Conservation (phyloP, 2,797 vertebrate genomes). For the Gymnocypris eckloni region DNA sequence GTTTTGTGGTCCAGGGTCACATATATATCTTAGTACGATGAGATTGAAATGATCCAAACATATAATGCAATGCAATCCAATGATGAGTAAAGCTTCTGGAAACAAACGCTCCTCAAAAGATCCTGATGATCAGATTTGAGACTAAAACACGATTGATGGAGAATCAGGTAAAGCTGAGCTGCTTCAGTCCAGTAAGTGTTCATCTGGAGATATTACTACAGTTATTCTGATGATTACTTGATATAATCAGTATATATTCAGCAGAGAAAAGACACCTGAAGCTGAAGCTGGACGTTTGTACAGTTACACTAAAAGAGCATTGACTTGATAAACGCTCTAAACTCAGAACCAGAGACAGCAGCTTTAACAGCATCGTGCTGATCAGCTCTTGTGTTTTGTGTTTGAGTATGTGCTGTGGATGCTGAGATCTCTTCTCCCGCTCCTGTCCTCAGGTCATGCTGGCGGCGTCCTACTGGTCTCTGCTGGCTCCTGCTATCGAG, state of each 20-base stretch:
- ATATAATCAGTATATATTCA: background rate
- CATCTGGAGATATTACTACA: background rate
- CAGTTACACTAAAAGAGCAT: background rate
- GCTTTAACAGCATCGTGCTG: background rate
- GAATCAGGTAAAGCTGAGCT: no score
- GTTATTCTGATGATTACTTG: no score
- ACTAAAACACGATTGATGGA: no score
- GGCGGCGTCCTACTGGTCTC: conserved; percentile 96
- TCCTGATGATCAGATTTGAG: no score
- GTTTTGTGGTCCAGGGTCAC: no score
- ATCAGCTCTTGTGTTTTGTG: background rate
- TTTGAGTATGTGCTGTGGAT: background rate
- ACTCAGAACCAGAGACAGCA: background rate
- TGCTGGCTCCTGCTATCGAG: conserved; percentile 92
- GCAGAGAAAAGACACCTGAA: background rate
- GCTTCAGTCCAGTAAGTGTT: background rate
- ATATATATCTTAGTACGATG: no score
- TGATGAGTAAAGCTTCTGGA: no score
- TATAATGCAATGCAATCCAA: no score
- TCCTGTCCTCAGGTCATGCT: conserved; percentile 87
- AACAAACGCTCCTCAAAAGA: no score
- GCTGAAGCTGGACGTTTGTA: background rate
- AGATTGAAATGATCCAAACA: no score
- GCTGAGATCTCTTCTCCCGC: no score
- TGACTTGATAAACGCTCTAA: background rate